These are phyloP conservation scores for Caenorhabditis sp. DNA, from an alignment of 2,888 invertebrate species.

Conservation along the genomic window DNA sequence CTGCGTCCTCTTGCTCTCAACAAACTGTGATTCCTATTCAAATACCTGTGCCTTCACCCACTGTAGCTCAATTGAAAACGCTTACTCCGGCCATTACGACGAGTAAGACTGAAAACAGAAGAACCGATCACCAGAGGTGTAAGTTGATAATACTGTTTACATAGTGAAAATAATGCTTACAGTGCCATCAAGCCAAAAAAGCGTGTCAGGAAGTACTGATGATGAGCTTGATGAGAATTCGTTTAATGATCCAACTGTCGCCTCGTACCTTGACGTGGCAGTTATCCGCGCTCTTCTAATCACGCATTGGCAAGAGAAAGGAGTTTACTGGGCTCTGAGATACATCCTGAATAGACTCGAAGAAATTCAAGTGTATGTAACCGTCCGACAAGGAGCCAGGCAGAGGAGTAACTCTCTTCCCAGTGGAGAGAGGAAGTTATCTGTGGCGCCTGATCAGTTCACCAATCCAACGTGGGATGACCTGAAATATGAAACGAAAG, in stretches of 20 bases:
- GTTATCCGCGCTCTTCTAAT: constrained; percentile 95
- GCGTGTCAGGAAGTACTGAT: constrained; percentile 50
- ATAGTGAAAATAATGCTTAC: constrained; percentile 15
- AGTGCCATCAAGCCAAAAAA: constrained; percentile 44
- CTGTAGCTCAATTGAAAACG: neutral
- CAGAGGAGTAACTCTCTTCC: constrained; percentile 70
- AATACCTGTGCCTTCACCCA: neutral
- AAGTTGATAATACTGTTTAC: neutral
- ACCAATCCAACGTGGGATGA: constrained; percentile 76
- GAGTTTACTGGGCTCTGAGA: constrained; percentile 95
- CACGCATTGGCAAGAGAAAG: constrained; percentile 97
- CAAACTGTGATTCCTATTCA: constrained; percentile 67
- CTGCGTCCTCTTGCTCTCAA: constrained; percentile 71
- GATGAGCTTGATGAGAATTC: constrained; percentile 61
- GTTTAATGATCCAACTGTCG: constrained; percentile 80
- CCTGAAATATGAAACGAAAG: constrained; percentile 61
- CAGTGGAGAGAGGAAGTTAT: constrained; percentile 57
- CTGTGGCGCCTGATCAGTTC: constrained; percentile 57
- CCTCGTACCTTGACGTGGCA: constrained; percentile 96
- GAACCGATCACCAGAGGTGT: constrained; percentile 41
- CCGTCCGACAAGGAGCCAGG: constrained; percentile 37
- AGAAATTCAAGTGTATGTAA: constrained; percentile 78
- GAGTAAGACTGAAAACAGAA: constrained; percentile 15
- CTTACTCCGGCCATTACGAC: neutral
- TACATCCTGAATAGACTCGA: constrained; percentile 82